phyloP scores from a whole-genome alignment of 2,113 vertebrate species.

The Rhea pennata region DNA sequence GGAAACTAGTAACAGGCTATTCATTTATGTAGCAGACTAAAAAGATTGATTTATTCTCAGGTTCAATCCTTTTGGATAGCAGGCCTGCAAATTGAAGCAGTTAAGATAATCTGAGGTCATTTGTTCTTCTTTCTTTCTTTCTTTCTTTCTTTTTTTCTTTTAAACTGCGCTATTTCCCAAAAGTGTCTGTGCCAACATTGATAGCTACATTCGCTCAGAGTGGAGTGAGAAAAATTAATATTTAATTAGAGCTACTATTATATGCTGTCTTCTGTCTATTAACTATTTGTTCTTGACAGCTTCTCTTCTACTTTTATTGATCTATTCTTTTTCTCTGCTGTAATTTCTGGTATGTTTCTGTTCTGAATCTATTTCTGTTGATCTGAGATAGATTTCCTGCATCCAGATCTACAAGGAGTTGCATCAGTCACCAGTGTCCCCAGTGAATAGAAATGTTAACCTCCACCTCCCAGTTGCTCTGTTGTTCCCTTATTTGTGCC shows the following conservation, averaged over 20 bases:
- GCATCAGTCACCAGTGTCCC: background rate
- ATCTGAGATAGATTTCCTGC: background rate
- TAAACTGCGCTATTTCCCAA: background rate
- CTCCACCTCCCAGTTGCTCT: accelerated
- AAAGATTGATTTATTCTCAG: background rate
- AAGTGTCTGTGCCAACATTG: background rate
- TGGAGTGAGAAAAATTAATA: conserved; percentile 51
- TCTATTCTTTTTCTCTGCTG: background rate
- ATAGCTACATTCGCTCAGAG: background rate
- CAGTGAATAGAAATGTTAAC: background rate
- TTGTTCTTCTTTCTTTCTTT: background rate
- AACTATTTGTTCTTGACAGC: background rate
- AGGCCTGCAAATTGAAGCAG: background rate
- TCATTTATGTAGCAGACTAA: background rate
- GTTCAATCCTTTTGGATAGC: background rate
- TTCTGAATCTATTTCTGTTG: background rate
- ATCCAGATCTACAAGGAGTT: background rate
- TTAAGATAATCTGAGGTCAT: background rate
- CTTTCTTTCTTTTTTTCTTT: background rate
- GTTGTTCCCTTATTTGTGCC: background rate
- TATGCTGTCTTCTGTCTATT: background rate
- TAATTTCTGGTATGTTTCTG: background rate
- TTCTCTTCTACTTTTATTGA: background rate
- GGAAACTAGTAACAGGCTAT: background rate
- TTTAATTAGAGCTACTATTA: conserved; percentile 41